phyloP scores from a whole-genome alignment of 2,113 vertebrate genomes.

The Elachura formosa region DNA sequence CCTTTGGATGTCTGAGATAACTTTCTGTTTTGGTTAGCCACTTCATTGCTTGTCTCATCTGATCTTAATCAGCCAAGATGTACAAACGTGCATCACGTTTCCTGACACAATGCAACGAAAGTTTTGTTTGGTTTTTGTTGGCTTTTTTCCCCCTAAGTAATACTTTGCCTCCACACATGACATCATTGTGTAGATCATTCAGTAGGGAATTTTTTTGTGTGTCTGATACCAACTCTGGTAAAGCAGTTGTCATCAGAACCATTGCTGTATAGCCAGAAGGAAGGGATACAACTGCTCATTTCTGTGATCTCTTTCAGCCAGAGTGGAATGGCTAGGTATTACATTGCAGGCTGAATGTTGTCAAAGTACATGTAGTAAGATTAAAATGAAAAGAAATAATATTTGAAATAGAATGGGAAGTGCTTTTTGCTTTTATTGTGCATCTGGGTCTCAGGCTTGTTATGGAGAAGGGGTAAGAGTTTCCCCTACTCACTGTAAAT shows the following conservation, averaged over 20 bases:
- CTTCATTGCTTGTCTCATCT: conserved; percentile 59
- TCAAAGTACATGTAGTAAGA: neutral
- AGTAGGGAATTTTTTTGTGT: conserved; percentile 33
- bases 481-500: neutral
- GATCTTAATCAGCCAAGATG: conserved; percentile 55
- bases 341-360: conserved; percentile 32
- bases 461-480: neutral
- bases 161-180: neutral
- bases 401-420: neutral
- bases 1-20: conserved; percentile 34
- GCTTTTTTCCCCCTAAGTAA: neutral
- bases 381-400: conserved; percentile 4
- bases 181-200: conserved; percentile 24
- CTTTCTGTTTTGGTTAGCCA: conserved; percentile 53
- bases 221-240: conserved; percentile 22
- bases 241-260: conserved; percentile 51
- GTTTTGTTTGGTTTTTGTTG: neutral
- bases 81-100: conserved; percentile 53
- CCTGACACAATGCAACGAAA: conserved; percentile 14
- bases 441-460: neutral
- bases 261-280: conserved; percentile 48
- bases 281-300: conserved; percentile 52
- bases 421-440: neutral
- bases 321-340: conserved; percentile 44
- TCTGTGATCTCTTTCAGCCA: conserved; percentile 32